Base-by-base conservation (phyloP, 2,797 vertebrate genomes). In the Anisognathus igniventris region DNA sequence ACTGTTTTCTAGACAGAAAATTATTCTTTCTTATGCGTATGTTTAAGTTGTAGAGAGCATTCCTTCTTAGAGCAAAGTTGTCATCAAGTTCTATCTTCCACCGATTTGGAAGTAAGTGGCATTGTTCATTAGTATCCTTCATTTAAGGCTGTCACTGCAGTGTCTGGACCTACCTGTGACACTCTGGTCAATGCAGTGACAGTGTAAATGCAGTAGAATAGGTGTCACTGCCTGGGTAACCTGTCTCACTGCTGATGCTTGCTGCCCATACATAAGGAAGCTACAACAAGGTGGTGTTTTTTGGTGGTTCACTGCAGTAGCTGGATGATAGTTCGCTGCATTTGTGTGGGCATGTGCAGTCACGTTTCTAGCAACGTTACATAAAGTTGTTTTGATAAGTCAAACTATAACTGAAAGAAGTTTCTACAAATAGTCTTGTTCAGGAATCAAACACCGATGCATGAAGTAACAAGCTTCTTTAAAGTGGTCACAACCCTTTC, bases 151-250 rank as follows among this genome's bases (percentile, higher is more conserved):
- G 27, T 56, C 9, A 0, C n/a, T 15, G 77, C 54, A 15, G 10
- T 50, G 22, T 42, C 44, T 61, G 58, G 19, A 51, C 3, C 1
- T 35, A 27, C 30, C 37, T 73, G 44, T 4, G 23, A 8, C 5
- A 1, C 62, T 51, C 12, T 5, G 12, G 66, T 75, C 64, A 19
- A 1, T 19, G 12, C 8, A 24, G 60, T 66, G 54, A 7, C 19
- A 3, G 42, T 15, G n/a, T 54, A 42, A 64, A 54, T 31, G 9
- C 20, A 18, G 20, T 47, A 25, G 31, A 44, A 3, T 7, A 12
- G 22, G 9, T 58, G 65, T 79, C 35, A 5, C 47, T 57, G 44
- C 39, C 39, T 0, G 0, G 16, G 42, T 57, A 31, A 20, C 35
- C 56, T 56, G 14, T 3, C 2, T 42, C 22, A n/a, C 23, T n/a